These are phyloP conservation scores for Recurvirostra avosetta DNA, from an alignment of 2,113 vertebrate genomes.

Conservation along the genomic window DNA sequence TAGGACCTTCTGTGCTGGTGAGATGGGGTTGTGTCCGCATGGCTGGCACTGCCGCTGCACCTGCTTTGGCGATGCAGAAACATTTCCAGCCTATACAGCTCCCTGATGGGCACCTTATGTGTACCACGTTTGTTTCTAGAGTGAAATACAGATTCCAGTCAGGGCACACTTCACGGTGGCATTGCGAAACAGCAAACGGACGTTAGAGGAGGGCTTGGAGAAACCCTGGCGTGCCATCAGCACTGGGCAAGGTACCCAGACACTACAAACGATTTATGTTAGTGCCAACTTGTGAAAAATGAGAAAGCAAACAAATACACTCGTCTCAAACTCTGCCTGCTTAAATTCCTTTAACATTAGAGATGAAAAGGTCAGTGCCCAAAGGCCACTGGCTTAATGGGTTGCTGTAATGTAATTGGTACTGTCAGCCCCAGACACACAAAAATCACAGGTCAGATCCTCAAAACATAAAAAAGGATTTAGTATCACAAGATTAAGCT, in stretches of 20 bases:
- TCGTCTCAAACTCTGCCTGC: not conserved
- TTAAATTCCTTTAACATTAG: not conserved
- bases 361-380: slow-evolving; percentile 4
- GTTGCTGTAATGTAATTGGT: not conserved
- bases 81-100: not conserved
- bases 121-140: not conserved
- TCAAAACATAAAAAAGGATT: slow-evolving; percentile 21
- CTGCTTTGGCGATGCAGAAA: not conserved
- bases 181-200: not conserved
- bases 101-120: not conserved
- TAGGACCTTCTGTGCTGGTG: not conserved
- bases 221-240: not conserved
- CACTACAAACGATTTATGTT: not conserved
- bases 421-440: not conserved
- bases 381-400: not conserved
- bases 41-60: not conserved
- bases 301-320: not conserved
- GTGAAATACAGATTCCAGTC: not conserved
- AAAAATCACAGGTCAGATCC: not conserved
- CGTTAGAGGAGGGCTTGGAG: not conserved
- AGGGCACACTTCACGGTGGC: not conserved
- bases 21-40: not conserved
- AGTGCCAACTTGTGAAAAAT: not conserved
- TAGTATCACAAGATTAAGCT: slow-evolving; percentile 2
- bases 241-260: not conserved